Conservation (phyloP, 2,888 invertebrate species). For the Calliphora vomitoria region DNA sequence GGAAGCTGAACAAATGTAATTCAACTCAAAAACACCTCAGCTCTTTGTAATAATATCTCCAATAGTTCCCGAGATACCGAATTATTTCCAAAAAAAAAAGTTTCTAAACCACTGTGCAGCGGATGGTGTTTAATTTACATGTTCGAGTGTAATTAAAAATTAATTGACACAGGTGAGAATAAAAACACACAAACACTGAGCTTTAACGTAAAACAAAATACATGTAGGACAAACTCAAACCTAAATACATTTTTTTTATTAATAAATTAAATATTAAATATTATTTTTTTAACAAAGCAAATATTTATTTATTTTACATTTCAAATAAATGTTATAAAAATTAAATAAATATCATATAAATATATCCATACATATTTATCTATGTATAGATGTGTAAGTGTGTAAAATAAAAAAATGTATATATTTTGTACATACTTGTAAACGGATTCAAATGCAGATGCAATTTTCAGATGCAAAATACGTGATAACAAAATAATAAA, state of each 20-base stretch:
- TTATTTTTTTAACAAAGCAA: neutral
- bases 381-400: neutral
- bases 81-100: too few relatives aligned
- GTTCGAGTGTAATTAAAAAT: slow-evolving; percentile 61
- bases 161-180: slow-evolving; percentile 52
- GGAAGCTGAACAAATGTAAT: too few relatives aligned
- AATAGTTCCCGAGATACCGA: too few relatives aligned
- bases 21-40: too few relatives aligned
- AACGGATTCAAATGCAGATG: slow-evolving; percentile 56
- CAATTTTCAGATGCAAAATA: slow-evolving; percentile 58
- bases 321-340: neutral
- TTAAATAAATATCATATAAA: neutral
- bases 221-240: neutral
- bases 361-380: neutral
- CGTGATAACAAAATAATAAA: slow-evolving; percentile 67
- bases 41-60: too few relatives aligned
- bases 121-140: slow-evolving; percentile 50
- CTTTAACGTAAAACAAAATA: neutral
- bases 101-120: too few relatives aligned
- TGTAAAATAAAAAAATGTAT: neutral
- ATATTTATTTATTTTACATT: neutral
- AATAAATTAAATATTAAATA: too few relatives aligned
- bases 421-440: neutral
- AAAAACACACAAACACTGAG: neutral
- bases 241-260: neutral